Conservation (phyloP, 2,888 invertebrate species). For the Orthonychiurus folsomi region DNA sequence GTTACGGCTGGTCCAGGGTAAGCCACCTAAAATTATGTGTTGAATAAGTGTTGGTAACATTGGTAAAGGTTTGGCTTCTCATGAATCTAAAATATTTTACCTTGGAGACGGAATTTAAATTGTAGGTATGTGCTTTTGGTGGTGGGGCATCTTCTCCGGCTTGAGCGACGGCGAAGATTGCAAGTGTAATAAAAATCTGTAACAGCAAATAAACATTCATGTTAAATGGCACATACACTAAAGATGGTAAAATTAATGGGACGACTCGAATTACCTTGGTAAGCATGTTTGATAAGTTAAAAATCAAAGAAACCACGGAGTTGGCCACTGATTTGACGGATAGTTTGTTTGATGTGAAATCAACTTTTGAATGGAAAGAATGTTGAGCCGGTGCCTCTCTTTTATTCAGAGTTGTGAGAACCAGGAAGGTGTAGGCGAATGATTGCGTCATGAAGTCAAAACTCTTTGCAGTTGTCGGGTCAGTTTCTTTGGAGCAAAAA, state of each 20-base stretch:
- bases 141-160: conserved; percentile 38
- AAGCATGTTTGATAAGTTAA: neutral
- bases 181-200: conserved; percentile 27
- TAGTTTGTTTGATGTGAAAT: neutral
- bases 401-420: neutral
- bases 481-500: neutral
- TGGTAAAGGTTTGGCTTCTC: too few relatives aligned
- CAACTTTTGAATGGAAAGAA: neutral
- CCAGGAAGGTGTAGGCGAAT: neutral
- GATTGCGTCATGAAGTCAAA: neutral
- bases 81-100: conserved; percentile 16
- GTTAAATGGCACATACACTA: neutral
- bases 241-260: too few relatives aligned
- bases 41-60: neutral
- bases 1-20: conserved; percentile 25
- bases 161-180: conserved; percentile 29
- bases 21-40: conserved; percentile 9
- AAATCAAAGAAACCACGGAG: neutral
- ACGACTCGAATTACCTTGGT: too few relatives aligned
- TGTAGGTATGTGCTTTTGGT: conserved; percentile 36
- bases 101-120: conserved; percentile 37
- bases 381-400: neutral
- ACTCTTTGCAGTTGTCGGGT: neutral
- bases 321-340: neutral
- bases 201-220: conserved; percentile 10